phyloP scores from a whole-genome alignment of 2,888 invertebrate species.

The Xylota sylvarum region DNA sequence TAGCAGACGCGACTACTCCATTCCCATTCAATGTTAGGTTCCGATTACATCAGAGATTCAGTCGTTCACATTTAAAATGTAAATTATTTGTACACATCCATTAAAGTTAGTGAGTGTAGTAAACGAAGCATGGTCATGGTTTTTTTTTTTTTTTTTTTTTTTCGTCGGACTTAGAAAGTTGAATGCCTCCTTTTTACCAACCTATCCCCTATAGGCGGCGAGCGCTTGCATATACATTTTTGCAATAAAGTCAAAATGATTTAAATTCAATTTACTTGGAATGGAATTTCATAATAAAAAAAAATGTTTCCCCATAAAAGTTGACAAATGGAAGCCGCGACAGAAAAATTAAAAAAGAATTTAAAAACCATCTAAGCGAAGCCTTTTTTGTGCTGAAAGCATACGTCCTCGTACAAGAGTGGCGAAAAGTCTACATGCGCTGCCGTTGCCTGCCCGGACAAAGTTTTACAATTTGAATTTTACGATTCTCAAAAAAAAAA shows the following conservation, averaged over 20 bases:
- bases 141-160: too few relatives aligned
- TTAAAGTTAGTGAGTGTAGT: constrained; percentile 40
- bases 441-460: constrained; percentile 37
- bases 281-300: constrained; percentile 60
- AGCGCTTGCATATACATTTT: constrained; percentile 29
- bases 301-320: constrained; percentile 49
- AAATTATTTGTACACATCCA: constrained; percentile 58
- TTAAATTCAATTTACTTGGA: constrained; percentile 69
- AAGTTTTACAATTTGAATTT: constrained; percentile 72
- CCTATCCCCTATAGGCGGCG: neutral
- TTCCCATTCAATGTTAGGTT: constrained; percentile 9
- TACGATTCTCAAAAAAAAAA: constrained; percentile 30
- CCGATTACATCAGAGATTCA: constrained; percentile 45
- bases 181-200: neutral
- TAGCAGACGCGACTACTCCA: neutral
- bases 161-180: constrained; percentile 25
- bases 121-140: constrained; percentile 36
- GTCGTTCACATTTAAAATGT: constrained; percentile 66
- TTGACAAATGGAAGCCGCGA: constrained; percentile 53
- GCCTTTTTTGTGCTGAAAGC: neutral
- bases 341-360: constrained; percentile 50
- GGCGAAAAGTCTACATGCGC: constrained; percentile 2
- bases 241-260: constrained; percentile 54
- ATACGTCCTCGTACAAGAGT: neutral
- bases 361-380: constrained; percentile 26